Evolutionary conservation across 2,113 vertebrate genomes (phyloP), one percentile per base, ranked within the genome.

Genomic region (Coregonus clupeaformis): DNA sequence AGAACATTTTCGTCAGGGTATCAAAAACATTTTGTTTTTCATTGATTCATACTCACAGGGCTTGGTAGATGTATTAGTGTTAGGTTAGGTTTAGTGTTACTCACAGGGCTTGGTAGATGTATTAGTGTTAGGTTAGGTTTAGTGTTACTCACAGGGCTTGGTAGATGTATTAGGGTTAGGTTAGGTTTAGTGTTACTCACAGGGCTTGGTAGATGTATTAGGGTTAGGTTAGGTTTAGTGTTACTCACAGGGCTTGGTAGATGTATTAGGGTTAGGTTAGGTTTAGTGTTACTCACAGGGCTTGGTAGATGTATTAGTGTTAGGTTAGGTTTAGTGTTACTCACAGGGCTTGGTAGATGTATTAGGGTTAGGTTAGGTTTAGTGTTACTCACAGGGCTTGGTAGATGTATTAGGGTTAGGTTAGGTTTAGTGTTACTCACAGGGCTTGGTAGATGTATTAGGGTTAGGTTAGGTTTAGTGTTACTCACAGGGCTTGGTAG

Each of bases 221-320:
- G 0, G 6, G 32, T 3, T 32, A 4, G 22, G 25, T 11, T 11
- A 9, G n/a, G 67, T 68, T 36, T 45, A 45, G 12, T 42, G n/a
- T 9, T 68, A 88, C 92, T 77, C 74, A 94, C 93, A 94, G 83
- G 24, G 80, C 83, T 75, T 92, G 93, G 79, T 83, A 94, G 42
- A 79, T 30, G 25, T 13, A 36, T 36, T 32, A 36, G 0, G 6
- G 32, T 3, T 32, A 4, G 22, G 25, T 11, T 11, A 9, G n/a
- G 67, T 68, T 36, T 45, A 45, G 12, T 42, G n/a, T 9, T 68
- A 88, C 92, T 77, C 74, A 94, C 93, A 94, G 83, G 24, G 80
- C 83, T 75, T 92, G 93, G 79, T 83, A 94, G 42, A 79, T 30
- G 25, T 13, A 36, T 36, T 32, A 36, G 0, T 36, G 32, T 3